Conservation (phyloP, 2,113 vertebrate genomes). For the Catharus minimus region DNA sequence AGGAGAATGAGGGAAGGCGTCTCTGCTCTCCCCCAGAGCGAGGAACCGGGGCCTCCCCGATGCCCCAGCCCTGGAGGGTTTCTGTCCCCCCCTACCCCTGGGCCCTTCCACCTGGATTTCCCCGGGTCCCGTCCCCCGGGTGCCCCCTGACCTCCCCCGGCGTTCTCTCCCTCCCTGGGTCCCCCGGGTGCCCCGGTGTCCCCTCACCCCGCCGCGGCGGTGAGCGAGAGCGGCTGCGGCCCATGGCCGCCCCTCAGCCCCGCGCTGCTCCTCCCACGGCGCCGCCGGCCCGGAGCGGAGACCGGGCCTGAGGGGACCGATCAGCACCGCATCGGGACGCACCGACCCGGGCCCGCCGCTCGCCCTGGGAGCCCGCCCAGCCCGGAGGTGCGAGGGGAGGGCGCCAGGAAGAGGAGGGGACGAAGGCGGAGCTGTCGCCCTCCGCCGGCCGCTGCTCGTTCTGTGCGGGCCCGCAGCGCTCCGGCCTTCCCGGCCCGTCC, state of each 20-base stretch:
- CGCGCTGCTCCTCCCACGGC: background rate
- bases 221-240: constrained; percentile 24
- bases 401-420: background rate
- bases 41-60: background rate
- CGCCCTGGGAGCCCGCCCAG: background rate
- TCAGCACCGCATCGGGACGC: background rate
- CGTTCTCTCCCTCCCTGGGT: too few species aligned
- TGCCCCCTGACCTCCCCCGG: too few species aligned
- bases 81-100: background rate
- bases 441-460: rapidly evolving
- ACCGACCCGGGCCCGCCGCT: background rate
- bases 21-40: background rate
- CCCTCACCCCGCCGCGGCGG: constrained; percentile 18
- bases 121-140: background rate
- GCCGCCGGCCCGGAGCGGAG: background rate
- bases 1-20: background rate
- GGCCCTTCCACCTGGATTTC: background rate
- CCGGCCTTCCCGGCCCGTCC: too few species aligned
- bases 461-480: too few species aligned
- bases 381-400: background rate
- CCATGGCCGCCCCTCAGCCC: background rate
- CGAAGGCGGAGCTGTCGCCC: background rate
- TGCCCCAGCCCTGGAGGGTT: background rate
- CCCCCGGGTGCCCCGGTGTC: too few species aligned
- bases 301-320: background rate